These are phyloP conservation scores for Mormyrus lacerda DNA, from an alignment of 2,113 vertebrate genomes.

Conservation along the genomic window DNA sequence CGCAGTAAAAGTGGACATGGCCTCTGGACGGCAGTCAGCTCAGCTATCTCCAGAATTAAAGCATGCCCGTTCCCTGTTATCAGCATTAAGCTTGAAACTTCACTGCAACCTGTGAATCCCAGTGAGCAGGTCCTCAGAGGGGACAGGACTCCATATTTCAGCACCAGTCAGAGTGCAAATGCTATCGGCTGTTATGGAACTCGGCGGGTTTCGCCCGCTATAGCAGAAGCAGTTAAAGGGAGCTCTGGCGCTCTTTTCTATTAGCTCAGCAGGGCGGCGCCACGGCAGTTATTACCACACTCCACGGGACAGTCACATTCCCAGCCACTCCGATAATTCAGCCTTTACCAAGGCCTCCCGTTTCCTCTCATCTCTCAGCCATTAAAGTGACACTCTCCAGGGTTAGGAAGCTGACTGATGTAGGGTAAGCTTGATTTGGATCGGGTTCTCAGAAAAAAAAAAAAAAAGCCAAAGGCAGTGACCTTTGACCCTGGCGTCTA, in stretches of 20 bases:
- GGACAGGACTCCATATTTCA: not conserved
- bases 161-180: not conserved
- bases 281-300: not conserved
- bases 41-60: not conserved
- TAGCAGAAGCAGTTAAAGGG: not conserved
- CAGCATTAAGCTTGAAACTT: not conserved
- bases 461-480: not conserved
- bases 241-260: not conserved
- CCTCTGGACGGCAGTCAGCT: conserved; percentile 4
- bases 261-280: not conserved
- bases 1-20: not conserved
- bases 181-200: not conserved
- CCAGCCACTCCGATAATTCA: conserved; percentile 11
- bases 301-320: conserved; percentile 12
- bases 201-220: not conserved
- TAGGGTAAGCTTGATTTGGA: not conserved
- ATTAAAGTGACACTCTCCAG: conserved; percentile 15
- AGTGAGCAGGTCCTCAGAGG: not conserved
- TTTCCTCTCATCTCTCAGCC: not conserved
- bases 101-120: not conserved
- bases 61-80: not conserved
- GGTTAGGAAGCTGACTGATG: conserved; percentile 1
- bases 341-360: not conserved
- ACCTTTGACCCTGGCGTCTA: not conserved
- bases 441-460: conserved; percentile 2